Evolutionary conservation across 53 echinoderm and acorn worm species (phyloP).

Genomic region (Pentamera pediparva): DNA sequence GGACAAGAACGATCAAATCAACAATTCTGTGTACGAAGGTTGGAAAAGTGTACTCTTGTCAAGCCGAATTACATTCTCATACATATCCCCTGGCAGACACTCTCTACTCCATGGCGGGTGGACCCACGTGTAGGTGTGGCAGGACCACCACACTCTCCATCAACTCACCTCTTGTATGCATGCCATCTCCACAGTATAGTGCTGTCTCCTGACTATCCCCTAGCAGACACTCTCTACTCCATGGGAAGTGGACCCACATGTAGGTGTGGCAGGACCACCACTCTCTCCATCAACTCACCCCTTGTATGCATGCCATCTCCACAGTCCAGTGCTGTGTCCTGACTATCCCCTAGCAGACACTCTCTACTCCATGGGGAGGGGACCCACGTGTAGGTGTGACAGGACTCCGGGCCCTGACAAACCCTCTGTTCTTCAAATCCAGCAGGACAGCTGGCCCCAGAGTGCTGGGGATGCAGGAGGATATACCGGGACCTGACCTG

Average conservation of each 20-base stretch:
- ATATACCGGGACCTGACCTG: slow-evolving; percentile 70
- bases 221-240: slow-evolving; percentile 33
- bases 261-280: slow-evolving; percentile 53
- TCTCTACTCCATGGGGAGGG: slow-evolving; percentile 45
- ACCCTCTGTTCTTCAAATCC: slow-evolving; percentile 53
- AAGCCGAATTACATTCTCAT: too few species aligned
- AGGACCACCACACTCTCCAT: too few species aligned
- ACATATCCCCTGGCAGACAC: slow-evolving; percentile 26
- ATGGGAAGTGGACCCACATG: slow-evolving; percentile 52
- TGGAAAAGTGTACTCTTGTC: too few species aligned
- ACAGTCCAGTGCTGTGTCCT: slow-evolving; percentile 44
- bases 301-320: slow-evolving; percentile 83
- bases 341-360: slow-evolving; percentile 32
- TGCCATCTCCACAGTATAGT: slow-evolving; percentile 70
- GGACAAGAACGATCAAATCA: too few species aligned
- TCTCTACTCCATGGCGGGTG: slow-evolving; percentile 44
- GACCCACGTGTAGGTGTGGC: slow-evolving; percentile 70
- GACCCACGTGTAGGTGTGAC: slow-evolving; percentile 70
- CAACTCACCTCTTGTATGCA: slow-evolving; percentile 72
- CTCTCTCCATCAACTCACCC: slow-evolving; percentile 38
- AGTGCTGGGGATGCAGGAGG: slow-evolving; percentile 39
- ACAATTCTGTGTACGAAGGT: too few species aligned
- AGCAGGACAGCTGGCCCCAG: slow-evolving; percentile 55
- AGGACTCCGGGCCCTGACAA: slow-evolving; percentile 58
- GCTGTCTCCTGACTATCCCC: slow-evolving; percentile 39